Evolutionary conservation across 2,113 vertebrate genomes (phyloP).

Genomic region (Pristiophorus japonicus): DNA sequence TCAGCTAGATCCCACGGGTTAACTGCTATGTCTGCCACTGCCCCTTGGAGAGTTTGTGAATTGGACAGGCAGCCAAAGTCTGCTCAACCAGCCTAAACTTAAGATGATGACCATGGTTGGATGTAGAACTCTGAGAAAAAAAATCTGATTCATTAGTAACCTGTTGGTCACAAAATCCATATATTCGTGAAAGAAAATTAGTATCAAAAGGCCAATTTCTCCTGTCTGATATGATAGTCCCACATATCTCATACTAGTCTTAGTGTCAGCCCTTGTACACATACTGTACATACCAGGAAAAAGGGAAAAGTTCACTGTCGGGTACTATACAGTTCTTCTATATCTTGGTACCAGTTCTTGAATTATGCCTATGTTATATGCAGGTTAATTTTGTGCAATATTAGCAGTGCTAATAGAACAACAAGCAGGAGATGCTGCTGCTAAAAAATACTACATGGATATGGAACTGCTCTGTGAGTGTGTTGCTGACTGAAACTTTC

Average conservation of each 20-base stretch:
- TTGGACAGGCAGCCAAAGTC: neutral
- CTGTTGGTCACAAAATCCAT: neutral
- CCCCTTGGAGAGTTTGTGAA: neutral
- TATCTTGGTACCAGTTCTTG: neutral
- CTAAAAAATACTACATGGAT: neutral
- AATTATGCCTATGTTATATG: neutral
- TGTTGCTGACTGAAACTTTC: neutral
- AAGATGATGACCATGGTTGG: no score
- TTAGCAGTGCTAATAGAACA: neutral
- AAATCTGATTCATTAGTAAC: neutral
- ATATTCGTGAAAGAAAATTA: neutral
- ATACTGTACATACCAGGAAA: neutral
- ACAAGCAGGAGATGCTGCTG: neutral
- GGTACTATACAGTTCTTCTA: neutral
- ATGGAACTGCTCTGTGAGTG: neutral
- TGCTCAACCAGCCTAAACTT: neutral
- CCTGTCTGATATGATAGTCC: conserved; percentile 10
- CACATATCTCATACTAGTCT: neutral
- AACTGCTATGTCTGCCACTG: neutral
- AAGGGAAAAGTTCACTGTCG: neutral
- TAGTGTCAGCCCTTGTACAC: neutral
- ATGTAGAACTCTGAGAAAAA: neutral
- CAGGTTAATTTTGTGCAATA: neutral
- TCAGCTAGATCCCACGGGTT: no score
- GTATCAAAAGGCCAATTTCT: neutral